Conservation (phyloP, 2,888 invertebrate genomes). For the Scaeva pyrastri region DNA sequence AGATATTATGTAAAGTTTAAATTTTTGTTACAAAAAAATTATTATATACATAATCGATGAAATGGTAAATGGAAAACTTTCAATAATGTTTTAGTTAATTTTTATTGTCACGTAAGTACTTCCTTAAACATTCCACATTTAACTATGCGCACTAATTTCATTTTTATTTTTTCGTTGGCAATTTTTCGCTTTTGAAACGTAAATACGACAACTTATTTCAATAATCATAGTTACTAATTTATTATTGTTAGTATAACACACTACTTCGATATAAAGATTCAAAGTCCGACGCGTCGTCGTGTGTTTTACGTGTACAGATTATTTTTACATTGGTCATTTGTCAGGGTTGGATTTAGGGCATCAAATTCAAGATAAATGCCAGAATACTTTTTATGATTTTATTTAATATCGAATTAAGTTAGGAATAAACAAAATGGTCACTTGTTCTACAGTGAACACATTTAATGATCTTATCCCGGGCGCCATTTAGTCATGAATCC, state of each 20-base stretch:
- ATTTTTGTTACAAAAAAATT: no score
- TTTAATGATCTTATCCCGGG: no score
- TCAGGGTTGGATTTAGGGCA: slow-evolving; percentile 1
- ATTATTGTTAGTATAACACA: slow-evolving; percentile 5
- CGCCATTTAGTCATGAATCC: no score
- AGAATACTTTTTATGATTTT: no score
- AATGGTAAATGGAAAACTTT: not conserved
- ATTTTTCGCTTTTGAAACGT: not conserved
- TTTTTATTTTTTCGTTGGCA: not conserved
- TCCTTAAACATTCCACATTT: not conserved
- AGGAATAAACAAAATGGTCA: no score
- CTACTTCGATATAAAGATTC: slow-evolving; percentile 12
- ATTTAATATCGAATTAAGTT: no score
- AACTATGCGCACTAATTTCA: slow-evolving; percentile 11
- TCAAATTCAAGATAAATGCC: no score
- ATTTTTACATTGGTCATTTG: not conserved
- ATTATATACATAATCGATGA: not conserved
- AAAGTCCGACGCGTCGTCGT: slow-evolving; percentile 34
- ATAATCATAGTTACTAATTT: not conserved
- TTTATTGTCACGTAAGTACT: not conserved
- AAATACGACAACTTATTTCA: not conserved
- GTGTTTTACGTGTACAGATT: not conserved
- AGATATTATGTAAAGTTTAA: no score
- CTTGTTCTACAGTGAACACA: no score
- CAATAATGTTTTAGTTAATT: not conserved